Conservation (phyloP, 2,797 vertebrate genomes). For the Muscicapa comitata region DNA sequence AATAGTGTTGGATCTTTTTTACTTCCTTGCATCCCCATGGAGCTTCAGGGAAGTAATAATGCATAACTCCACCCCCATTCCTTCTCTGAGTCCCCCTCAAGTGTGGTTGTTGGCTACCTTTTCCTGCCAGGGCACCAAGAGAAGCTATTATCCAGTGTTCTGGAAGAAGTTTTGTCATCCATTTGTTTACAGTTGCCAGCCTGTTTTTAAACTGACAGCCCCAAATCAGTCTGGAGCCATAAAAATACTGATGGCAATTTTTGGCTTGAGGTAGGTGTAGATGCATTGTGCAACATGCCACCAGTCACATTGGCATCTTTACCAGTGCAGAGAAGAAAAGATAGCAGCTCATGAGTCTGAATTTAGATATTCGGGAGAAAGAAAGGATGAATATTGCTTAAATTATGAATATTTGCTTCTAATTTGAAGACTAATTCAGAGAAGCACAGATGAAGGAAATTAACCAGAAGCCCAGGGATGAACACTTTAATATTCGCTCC, state of each 20-base stretch:
- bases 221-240: neutral
- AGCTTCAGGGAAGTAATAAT: neutral
- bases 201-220: neutral
- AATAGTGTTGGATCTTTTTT: neutral
- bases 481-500: neutral
- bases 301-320: neutral
- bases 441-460: neutral
- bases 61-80: fast-evolving
- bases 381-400: neutral
- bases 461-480: neutral
- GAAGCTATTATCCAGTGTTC: neutral
- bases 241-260: neutral
- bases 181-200: neutral
- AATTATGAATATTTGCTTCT: neutral
- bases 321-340: neutral
- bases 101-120: neutral
- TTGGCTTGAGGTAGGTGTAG: neutral
- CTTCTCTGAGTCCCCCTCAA: neutral
- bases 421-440: neutral
- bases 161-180: neutral
- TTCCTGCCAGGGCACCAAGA: neutral
- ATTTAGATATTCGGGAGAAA: neutral
- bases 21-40: neutral
- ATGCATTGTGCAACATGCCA: neutral
- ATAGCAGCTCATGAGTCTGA: neutral